Conservation (phyloP, 2,113 vertebrate genomes). For the Ciconia boyciana region DNA sequence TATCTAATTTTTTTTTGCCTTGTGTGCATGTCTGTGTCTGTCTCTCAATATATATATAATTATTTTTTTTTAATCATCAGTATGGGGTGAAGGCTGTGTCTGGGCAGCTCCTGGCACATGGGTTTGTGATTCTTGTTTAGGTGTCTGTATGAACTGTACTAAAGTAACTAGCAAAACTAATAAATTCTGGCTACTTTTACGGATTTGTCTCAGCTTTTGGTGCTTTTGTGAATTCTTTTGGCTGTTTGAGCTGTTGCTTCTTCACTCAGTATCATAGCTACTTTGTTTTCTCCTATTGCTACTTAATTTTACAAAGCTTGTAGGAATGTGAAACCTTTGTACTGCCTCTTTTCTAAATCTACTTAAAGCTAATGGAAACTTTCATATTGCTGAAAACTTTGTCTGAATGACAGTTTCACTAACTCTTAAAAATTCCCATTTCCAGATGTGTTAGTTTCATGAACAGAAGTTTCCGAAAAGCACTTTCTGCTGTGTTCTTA, state of each 20-base stretch:
- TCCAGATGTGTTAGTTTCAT: neutral
- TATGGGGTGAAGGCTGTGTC: neutral
- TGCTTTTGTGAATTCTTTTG: neutral
- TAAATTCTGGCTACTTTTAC: neutral
- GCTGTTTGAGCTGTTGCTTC: neutral
- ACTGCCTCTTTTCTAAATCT: neutral
- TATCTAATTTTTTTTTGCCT: neutral
- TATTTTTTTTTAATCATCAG: neutral
- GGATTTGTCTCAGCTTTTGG: neutral
- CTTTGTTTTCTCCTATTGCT: neutral
- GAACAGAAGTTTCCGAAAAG: neutral
- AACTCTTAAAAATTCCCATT: neutral
- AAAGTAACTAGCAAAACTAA: neutral
- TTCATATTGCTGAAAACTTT: neutral
- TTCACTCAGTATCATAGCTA: neutral
- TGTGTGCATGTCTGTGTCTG: neutral
- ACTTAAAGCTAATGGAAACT: neutral
- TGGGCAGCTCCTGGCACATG: rapidly evolving
- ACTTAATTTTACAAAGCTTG: neutral
- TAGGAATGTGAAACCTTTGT: neutral
- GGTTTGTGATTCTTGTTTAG: neutral
- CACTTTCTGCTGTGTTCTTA: neutral
- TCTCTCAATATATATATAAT: neutral
- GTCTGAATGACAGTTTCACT: neutral
- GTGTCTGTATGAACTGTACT: neutral